Evolutionary conservation across 2,888 invertebrate genomes (phyloP), one percentile per base, ranked within the genome.

Genomic region (Lymantria dispar): DNA sequence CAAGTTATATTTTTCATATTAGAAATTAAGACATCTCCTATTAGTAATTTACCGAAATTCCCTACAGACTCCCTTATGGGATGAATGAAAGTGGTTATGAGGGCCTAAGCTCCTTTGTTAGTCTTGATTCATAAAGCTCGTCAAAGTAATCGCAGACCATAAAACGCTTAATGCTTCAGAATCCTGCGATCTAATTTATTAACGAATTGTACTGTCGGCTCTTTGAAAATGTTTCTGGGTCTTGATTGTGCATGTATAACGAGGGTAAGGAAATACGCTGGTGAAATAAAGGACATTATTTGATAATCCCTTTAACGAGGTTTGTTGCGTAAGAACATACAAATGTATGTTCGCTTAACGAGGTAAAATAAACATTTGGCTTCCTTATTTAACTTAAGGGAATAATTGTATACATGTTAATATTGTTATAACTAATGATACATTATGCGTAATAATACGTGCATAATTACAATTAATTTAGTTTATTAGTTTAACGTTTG

Each of bases 171-270:
- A 49, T 60, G 51, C 40, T 53, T 36, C 45, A 47, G 29, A 43
- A 58, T 55, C 46, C 47, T 43, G 40, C 13, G 45, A 46, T 51
- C 48, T 64, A 50, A 64, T 61, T 60, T 67, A 68, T 67, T 52
- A 51, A 38, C 15, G 8, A 11, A 7, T 38, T 12, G 39, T 50
- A 50, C 52, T 58, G 51, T 54, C 48, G 36, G 22, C 48, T 47
- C 46, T 53, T 50, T 54, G 43, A 45, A 50, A 39, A 42, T 48
- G 40, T 40, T 40, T 40, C 12, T 1, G 15, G 40, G 37, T 37
- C 48, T 47, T 42, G 22, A 52, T 47, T 59, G 50, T 59, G 43
- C 43, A 48, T 58, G 44, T 44, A 22, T 59, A 59, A 63, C 48
- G 33, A 56, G 42, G 38, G 40, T 45, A 33, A 1, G 9, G 14